Conservation (phyloP, 2,797 vertebrate species). For the Urophycis tenuis region DNA sequence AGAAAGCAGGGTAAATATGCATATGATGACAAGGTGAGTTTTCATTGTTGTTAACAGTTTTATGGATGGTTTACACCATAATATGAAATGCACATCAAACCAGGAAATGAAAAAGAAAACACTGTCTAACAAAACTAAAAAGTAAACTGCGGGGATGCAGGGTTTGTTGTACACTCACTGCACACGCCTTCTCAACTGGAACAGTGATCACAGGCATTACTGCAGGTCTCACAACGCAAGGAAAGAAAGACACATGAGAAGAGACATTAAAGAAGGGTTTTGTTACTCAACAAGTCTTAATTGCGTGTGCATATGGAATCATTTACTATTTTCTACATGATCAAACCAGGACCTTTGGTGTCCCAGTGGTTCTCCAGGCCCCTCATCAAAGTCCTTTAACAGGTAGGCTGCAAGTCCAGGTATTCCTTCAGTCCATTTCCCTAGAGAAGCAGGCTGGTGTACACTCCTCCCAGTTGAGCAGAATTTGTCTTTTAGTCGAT, state of each 20-base stretch:
- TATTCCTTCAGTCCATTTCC: neutral
- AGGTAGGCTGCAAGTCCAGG: neutral
- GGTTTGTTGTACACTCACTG: no score
- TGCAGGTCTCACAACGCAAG: neutral
- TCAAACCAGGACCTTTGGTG: neutral
- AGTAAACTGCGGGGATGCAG: no score
- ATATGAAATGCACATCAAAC: no score
- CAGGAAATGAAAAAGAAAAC: no score
- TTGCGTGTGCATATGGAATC: no score
- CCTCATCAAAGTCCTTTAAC: neutral
- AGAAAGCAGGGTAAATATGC: neutral
- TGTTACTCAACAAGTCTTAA: neutral
- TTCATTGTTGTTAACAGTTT: no score
- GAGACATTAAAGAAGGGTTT: neutral
- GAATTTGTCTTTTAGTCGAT: no score
- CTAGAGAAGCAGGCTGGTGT: neutral
- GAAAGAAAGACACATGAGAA: neutral
- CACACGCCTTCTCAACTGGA: neutral
- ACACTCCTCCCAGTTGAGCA: neutral
- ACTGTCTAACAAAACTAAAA: no score
- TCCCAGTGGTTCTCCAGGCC: neutral
- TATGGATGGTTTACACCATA: no score
- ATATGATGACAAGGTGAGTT: no score
- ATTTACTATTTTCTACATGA: neutral
- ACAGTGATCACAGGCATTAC: neutral